These are phyloP conservation scores for Spilogale gracilis DNA, from an alignment of 2,113 vertebrate species.

Conservation along the genomic window DNA sequence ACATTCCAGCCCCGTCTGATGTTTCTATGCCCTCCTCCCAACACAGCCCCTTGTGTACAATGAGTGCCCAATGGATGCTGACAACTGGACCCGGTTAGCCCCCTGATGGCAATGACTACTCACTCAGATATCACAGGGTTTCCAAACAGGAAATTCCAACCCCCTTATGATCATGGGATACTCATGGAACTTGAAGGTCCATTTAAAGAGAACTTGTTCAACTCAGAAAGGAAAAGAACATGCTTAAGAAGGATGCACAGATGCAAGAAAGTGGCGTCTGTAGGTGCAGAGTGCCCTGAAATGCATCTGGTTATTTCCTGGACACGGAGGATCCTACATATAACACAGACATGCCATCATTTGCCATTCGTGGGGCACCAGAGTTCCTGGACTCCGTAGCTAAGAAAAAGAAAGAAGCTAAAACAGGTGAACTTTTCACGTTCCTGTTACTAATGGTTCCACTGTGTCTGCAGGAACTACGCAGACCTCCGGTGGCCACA, in stretches of 20 bases:
- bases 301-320: neutral
- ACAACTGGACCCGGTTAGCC: neutral
- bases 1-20: neutral
- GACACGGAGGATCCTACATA: neutral
- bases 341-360: neutral
- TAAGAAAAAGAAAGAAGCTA: neutral
- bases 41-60: neutral
- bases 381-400: neutral
- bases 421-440: neutral
- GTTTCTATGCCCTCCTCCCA: neutral
- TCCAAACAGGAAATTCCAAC: constrained; percentile 7
- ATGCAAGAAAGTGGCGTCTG: neutral
- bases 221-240: constrained; percentile 45
- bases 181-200: neutral
- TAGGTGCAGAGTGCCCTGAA: neutral
- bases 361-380: neutral
- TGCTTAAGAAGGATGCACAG: neutral
- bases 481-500: neutral
- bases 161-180: neutral
- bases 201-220: constrained; percentile 43
- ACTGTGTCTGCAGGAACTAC: neutral
- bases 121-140: neutral
- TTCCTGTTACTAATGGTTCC: neutral
- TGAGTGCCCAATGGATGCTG: neutral
- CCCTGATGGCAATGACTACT: neutral